phyloP scores from a whole-genome alignment of 2,888 invertebrate genomes.

The Oscheius sp. region DNA sequence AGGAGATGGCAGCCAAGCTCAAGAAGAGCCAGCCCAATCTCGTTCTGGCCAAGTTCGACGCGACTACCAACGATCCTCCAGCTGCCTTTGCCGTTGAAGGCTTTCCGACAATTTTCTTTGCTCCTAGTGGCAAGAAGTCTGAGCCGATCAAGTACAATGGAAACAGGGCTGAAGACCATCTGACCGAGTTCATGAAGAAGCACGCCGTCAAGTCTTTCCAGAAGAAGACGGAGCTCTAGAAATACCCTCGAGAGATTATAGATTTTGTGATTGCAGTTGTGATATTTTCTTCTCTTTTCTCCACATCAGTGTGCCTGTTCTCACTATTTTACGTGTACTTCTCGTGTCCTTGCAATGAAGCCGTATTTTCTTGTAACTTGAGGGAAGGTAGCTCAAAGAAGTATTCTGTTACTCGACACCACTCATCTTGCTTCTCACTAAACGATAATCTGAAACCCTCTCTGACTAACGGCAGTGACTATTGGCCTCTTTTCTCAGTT shows the following conservation, averaged over 20 bases:
- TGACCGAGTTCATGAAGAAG: slow-evolving; percentile 69
- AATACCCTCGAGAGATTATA: neutral
- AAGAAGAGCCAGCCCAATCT: slow-evolving; percentile 66
- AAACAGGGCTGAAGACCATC: slow-evolving; percentile 69
- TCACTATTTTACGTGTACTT: slow-evolving; percentile 28
- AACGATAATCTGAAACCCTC: too few relatives aligned
- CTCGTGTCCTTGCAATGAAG: slow-evolving; percentile 19
- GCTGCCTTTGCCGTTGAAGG: slow-evolving; percentile 75
- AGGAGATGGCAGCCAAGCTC: slow-evolving; percentile 66
- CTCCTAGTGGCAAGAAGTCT: slow-evolving; percentile 74
- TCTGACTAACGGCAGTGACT: too few relatives aligned
- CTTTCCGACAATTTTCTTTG: slow-evolving; percentile 77
- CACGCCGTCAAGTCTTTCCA: slow-evolving; percentile 71
- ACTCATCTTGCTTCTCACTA: neutral
- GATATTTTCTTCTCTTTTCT: slow-evolving; percentile 8
- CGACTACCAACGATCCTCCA: slow-evolving; percentile 77
- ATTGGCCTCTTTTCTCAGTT: too few relatives aligned
- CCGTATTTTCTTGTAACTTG: neutral
- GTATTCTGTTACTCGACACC: neutral
- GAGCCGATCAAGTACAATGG: slow-evolving; percentile 69
- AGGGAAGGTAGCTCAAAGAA: neutral
- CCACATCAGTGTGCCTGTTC: neutral
- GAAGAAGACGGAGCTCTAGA: slow-evolving; percentile 68
- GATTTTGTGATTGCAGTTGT: slow-evolving; percentile 6
- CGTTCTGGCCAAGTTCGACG: slow-evolving; percentile 77